A percentile compares a stretch with the other conserved stretches of the same genome.
Conservation (phyloP, 2,888 invertebrate species). For the Cheiracanthium punctorium region DNA sequence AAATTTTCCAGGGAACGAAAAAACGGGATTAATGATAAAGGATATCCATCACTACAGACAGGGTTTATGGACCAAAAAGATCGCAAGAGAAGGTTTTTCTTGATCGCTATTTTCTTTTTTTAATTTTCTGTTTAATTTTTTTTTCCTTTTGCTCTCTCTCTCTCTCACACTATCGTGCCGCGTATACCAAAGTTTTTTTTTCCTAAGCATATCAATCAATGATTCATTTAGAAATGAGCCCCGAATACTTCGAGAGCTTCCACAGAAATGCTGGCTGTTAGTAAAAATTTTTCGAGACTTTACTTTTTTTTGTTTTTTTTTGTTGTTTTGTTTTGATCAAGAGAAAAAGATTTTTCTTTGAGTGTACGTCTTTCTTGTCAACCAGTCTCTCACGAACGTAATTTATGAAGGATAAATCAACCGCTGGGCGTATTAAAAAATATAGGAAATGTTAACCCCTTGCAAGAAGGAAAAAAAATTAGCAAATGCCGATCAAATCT, state of each 20-base stretch:
- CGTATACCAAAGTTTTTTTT: slow-evolving; percentile 41
- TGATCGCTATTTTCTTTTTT: slow-evolving; percentile 16
- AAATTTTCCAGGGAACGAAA: slow-evolving; percentile 44
- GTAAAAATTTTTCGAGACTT: neutral
- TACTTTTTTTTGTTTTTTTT: too few species aligned
- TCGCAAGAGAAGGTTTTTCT: slow-evolving; percentile 43
- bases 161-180: too few species aligned
- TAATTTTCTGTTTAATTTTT: neutral
- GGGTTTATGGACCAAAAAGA: slow-evolving; percentile 69
- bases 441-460: too few species aligned
- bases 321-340: neutral
- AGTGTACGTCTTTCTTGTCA: neutral
- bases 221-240: slow-evolving; percentile 51
- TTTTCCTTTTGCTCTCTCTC: slow-evolving; percentile 44
- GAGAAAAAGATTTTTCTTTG: neutral
- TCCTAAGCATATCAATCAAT: slow-evolving; percentile 56
- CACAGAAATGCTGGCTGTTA: neutral
- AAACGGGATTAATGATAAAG: slow-evolving; percentile 67
- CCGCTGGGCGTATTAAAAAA: neutral
- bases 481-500: too few species aligned
- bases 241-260: neutral
- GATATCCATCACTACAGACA: slow-evolving; percentile 63
- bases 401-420: neutral
- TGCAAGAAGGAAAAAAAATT: too few species aligned
- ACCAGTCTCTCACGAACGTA: neutral